phyloP scores from a whole-genome alignment of 2,797 vertebrate species.

The Odontamblyopus lacepedii region DNA sequence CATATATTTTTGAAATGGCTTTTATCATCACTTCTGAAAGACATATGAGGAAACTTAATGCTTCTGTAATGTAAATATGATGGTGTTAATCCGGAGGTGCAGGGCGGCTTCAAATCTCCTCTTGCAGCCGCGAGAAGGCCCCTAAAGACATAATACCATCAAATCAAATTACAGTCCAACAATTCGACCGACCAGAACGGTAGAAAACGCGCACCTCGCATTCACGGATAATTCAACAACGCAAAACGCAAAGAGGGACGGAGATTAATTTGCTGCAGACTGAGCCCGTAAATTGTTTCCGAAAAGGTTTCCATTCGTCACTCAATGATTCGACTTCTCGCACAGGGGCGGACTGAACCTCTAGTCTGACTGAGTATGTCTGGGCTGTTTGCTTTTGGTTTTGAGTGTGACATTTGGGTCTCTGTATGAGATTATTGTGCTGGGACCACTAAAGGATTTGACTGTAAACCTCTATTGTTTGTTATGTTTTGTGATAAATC shows the following conservation, averaged over 20 bases:
- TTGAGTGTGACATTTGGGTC: slow-evolving; percentile 51
- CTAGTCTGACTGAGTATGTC: slow-evolving; percentile 54
- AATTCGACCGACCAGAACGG: slow-evolving; percentile 51
- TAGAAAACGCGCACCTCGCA: slow-evolving; percentile 37
- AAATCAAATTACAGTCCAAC: slow-evolving; percentile 67
- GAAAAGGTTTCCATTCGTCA: slow-evolving; percentile 48
- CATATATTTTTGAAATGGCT: slow-evolving; percentile 51
- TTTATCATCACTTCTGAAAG: slow-evolving; percentile 54
- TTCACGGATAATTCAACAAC: slow-evolving; percentile 53
- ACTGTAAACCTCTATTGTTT: slow-evolving; percentile 22
- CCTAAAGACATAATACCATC: slow-evolving; percentile 66
- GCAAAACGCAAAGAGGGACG: slow-evolving; percentile 33
- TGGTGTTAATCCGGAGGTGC: slow-evolving; percentile 58
- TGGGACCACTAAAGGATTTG: slow-evolving; percentile 25
- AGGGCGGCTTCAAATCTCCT: slow-evolving; percentile 59
- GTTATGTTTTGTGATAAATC: slow-evolving; percentile 5
- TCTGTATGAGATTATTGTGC: slow-evolving; percentile 13
- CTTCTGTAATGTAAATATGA: slow-evolving; percentile 70
- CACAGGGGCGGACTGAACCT: slow-evolving; percentile 36
- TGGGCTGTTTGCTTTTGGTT: slow-evolving; percentile 54
- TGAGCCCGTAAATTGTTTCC: slow-evolving; percentile 57
- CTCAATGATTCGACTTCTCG: slow-evolving; percentile 28
- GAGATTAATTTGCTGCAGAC: slow-evolving; percentile 60
- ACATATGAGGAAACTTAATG: slow-evolving; percentile 50
- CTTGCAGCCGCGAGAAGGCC: slow-evolving; percentile 49